Conservation (phyloP, 2,113 vertebrate species). For the Daboia siamensis region DNA sequence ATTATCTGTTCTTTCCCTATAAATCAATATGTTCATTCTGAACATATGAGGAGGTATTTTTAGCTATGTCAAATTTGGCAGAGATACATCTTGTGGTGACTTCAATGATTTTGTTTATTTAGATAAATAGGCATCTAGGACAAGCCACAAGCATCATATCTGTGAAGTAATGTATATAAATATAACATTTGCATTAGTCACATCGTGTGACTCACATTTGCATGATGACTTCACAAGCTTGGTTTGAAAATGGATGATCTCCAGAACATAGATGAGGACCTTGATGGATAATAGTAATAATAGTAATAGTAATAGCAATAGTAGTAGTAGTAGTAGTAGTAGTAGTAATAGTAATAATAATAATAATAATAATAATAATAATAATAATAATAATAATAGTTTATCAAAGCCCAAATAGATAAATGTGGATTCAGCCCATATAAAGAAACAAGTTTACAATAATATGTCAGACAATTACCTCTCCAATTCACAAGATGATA, state of each 20-base stretch:
- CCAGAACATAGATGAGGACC: neutral
- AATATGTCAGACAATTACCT: neutral
- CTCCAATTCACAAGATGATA: neutral
- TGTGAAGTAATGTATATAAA: neutral
- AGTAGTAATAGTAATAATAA: no score
- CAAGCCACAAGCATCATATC: neutral
- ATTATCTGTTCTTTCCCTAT: neutral
- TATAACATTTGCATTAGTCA: neutral
- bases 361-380: no score
- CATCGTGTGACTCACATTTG: neutral
- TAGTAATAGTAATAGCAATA: no score
- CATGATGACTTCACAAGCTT: neutral
- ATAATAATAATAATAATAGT: no score
- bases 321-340: no score
- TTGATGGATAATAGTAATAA: neutral
- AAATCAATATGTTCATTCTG: neutral
- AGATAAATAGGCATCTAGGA: neutral
- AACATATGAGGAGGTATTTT: neutral
- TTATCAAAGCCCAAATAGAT: neutral
- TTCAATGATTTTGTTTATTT: neutral
- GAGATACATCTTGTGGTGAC: neutral
- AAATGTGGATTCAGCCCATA: neutral
- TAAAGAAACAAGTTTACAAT: neutral
- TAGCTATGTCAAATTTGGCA: neutral
- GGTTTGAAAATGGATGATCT: neutral